Conservation (phyloP, 2,888 invertebrate genomes). For the Odontothrips loti region DNA sequence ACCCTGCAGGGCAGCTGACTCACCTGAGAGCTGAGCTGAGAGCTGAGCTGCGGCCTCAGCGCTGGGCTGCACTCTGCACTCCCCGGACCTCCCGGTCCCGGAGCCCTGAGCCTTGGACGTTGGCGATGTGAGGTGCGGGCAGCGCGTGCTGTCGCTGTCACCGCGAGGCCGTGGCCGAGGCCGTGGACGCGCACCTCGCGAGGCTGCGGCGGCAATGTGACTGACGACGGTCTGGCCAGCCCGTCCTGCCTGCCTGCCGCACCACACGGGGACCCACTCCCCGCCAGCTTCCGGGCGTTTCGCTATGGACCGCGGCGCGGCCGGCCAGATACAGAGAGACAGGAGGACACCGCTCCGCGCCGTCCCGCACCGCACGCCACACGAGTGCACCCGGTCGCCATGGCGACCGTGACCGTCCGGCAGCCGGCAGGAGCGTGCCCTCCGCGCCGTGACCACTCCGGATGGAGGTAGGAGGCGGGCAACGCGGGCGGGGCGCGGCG, state of each 20-base stretch:
- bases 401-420: not conserved
- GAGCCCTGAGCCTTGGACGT: no score
- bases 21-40: no score
- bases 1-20: no score
- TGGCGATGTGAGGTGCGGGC: no score
- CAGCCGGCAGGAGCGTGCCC: not conserved
- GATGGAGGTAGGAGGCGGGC: not conserved
- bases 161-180: not conserved
- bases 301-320: not conserved
- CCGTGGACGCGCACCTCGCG: not conserved
- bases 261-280: not conserved
- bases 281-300: conserved; percentile 9
- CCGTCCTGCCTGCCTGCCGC: not conserved
- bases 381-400: not conserved
- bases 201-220: not conserved
- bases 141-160: no score
- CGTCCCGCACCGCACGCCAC: not conserved
- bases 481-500: not conserved
- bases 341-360: not conserved
- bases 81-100: no score
- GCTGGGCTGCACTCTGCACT: no score
- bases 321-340: not conserved
- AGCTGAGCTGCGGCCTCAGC: no score
- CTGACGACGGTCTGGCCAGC: not conserved
- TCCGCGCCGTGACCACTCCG: no score